Conservation (phyloP, 2,113 vertebrate species). For the Plotosus lineatus region DNA sequence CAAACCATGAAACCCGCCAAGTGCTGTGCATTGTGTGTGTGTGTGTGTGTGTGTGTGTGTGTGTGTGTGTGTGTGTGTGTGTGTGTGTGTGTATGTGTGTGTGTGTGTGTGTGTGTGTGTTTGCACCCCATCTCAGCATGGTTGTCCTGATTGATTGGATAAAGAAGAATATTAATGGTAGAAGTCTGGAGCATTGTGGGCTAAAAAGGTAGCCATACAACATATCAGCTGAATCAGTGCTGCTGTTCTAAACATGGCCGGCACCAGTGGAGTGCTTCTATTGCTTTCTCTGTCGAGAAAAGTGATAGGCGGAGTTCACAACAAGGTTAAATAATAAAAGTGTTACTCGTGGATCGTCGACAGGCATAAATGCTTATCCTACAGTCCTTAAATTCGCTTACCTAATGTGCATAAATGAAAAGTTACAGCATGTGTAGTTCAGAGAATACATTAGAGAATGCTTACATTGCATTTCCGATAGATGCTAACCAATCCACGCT, state of each 20-base stretch:
- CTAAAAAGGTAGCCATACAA: conserved; percentile 15
- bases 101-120: conserved; percentile 3
- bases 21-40: not conserved
- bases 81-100: conserved; percentile 2
- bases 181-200: conserved; percentile 41
- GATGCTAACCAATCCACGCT: not conserved
- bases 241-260: conserved; percentile 20
- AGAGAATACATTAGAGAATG: not conserved
- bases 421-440: not conserved
- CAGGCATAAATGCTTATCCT: conserved; percentile 7
- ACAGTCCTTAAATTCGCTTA: not conserved
- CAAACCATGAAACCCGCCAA: conserved; percentile 38
- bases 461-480: not conserved
- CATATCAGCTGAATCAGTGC: conserved; percentile 43
- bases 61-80: conserved; percentile 3
- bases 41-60: conserved; percentile 18
- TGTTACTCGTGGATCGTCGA: not conserved
- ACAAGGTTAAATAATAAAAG: conserved; percentile 18
- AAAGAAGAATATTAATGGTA: conserved; percentile 47
- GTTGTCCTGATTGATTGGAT: conserved; percentile 48
- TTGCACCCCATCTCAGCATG: conserved; percentile 43
- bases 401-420: conserved; percentile 22
- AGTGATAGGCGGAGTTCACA: conserved; percentile 21
- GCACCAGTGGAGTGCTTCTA: not conserved
- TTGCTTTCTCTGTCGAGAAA: not conserved